Evolutionary conservation across 1,140 invertebrate species (phyloP).

Genomic region (Listronotus oregonensis): DNA sequence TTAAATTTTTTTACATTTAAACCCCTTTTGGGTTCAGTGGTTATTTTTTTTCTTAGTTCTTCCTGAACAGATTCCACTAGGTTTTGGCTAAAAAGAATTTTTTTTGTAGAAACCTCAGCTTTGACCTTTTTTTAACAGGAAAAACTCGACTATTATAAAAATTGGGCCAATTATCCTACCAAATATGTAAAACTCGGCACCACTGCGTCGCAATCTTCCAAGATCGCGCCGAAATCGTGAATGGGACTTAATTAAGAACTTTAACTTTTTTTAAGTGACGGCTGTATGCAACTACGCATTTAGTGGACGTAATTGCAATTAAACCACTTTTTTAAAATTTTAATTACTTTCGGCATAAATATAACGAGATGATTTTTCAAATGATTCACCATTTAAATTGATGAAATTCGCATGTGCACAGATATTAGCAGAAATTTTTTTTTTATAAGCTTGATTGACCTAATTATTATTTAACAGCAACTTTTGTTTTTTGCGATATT

Average conservation of each 20-base stretch:
- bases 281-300: slow-evolving; percentile 40
- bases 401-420: background rate
- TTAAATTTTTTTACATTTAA: no score
- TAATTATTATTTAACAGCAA: background rate
- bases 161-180: no score
- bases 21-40: no score
- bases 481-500: background rate
- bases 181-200: background rate
- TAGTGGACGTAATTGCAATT: slow-evolving; percentile 34
- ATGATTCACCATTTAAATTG: slow-evolving; percentile 16
- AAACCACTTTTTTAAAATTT: slow-evolving; percentile 41
- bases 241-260: slow-evolving; percentile 28
- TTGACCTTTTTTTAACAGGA: no score
- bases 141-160: no score
- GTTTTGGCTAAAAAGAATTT: no score
- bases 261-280: slow-evolving; percentile 29
- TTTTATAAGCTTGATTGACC: background rate
- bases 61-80: no score
- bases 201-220: slow-evolving; percentile 9
- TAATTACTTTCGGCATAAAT: slow-evolving; percentile 33
- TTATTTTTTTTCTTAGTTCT: no score
- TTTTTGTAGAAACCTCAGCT: no score
- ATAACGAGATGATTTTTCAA: slow-evolving; percentile 21
- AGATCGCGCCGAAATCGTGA: slow-evolving; percentile 31
- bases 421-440: background rate